phyloP scores from a whole-genome alignment of 2,888 invertebrate genomes.

The Mycalesis mineus region DNA sequence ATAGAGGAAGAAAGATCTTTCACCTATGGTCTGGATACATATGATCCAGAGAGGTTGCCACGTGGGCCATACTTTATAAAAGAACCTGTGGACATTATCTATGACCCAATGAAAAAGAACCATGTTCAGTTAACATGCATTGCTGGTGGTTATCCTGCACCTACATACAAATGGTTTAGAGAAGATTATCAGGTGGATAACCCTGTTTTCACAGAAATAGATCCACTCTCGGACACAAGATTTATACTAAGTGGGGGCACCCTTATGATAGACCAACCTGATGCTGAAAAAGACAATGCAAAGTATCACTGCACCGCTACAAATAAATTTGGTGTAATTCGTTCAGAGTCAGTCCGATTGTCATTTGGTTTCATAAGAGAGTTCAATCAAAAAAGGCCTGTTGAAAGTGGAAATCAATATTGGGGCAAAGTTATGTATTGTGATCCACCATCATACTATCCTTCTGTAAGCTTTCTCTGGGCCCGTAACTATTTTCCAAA shows the following conservation, averaged over 20 bases:
- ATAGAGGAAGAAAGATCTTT: slow-evolving; percentile 87
- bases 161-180: slow-evolving; percentile 92
- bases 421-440: slow-evolving; percentile 96
- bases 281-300: slow-evolving; percentile 88
- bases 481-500: slow-evolving; percentile 92
- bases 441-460: slow-evolving; percentile 95
- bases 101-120: slow-evolving; percentile 87
- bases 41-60: slow-evolving; percentile 88
- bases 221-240: slow-evolving; percentile 85
- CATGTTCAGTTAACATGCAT: slow-evolving; percentile 88
- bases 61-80: slow-evolving; percentile 92
- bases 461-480: slow-evolving; percentile 94
- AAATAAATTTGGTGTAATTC: slow-evolving; percentile 92
- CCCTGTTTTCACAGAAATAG: slow-evolving; percentile 83
- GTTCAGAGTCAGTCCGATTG: slow-evolving; percentile 91
- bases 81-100: slow-evolving; percentile 89
- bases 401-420: slow-evolving; percentile 91
- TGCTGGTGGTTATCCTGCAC: slow-evolving; percentile 92
- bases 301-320: slow-evolving; percentile 94
- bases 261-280: slow-evolving; percentile 91
- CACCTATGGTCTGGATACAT: slow-evolving; percentile 90
- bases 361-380: slow-evolving; percentile 94
- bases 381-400: slow-evolving; percentile 91
- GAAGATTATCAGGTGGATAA: slow-evolving; percentile 91
- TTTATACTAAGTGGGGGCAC: slow-evolving; percentile 95